Evolutionary conservation across 2,797 vertebrate species (phyloP).

Genomic region (Gila robusta): DNA sequence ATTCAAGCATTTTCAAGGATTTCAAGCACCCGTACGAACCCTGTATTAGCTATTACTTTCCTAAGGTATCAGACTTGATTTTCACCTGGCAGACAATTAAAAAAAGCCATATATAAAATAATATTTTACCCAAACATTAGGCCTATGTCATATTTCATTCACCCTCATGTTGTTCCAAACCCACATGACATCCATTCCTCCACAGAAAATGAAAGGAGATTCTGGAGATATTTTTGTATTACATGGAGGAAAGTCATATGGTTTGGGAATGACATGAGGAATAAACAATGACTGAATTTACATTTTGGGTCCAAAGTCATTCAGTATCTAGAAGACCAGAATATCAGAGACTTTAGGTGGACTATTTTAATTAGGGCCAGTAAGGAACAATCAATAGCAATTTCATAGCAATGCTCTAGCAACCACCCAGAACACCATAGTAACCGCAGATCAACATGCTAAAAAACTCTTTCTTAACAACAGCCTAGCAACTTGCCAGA

Average conservation of each 20-base stretch:
- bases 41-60: not conserved
- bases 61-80: not conserved
- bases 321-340: not conserved
- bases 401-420: not conserved
- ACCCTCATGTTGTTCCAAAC: not conserved
- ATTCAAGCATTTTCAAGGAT: no score
- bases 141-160: not conserved
- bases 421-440: not conserved
- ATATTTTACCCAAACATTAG: not conserved
- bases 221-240: not conserved
- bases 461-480: not conserved
- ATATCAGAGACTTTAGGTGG: not conserved
- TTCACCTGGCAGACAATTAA: not conserved
- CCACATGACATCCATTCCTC: not conserved
- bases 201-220: not conserved
- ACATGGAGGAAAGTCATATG: not conserved
- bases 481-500: not conserved
- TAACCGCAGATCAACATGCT: not conserved
- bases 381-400: not conserved
- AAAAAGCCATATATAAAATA: not conserved
- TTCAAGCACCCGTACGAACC: no score
- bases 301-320: not conserved
- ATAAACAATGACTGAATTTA: not conserved
- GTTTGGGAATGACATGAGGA: not conserved
- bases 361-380: not conserved